Conservation (phyloP, 2,113 vertebrate genomes). For the Callipepla californica region DNA sequence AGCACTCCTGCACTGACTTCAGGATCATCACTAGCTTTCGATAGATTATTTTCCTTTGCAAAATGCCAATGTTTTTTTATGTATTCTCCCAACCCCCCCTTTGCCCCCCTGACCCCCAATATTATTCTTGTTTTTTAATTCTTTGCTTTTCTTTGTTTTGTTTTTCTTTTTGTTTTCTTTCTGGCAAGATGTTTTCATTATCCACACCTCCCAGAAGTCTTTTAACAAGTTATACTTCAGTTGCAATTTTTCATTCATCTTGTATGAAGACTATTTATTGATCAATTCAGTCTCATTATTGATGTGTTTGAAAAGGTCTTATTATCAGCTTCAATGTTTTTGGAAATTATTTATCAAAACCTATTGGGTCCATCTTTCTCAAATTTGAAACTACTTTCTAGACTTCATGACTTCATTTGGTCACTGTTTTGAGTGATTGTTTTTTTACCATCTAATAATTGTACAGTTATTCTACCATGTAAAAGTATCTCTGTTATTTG, state of each 20-base stretch:
- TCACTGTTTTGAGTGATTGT: background rate
- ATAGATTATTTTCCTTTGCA: background rate
- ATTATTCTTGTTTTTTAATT: background rate
- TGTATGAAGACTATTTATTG: background rate
- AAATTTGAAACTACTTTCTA: background rate
- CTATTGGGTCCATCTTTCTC: background rate
- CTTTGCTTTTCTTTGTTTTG: background rate
- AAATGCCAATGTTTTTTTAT: background rate
- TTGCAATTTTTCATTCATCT: background rate
- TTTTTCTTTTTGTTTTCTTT: background rate
- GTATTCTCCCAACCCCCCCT: fast-evolving
- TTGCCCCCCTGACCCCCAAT: too few species aligned
- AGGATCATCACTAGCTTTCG: background rate
- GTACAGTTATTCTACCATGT: background rate
- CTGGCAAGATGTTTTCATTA: background rate
- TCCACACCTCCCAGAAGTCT: background rate
- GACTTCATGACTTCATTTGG: background rate
- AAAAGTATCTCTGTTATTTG: background rate
- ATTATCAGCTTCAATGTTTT: background rate
- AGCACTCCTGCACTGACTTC: background rate
- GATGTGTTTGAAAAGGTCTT: background rate
- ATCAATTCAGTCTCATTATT: background rate
- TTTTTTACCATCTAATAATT: background rate
- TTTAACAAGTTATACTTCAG: background rate
- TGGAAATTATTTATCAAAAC: background rate